Percentiles rank a stretch among this genome's conserved stretches.
phyloP scores from a whole-genome alignment of 2,797 vertebrate species.

The Pteropus rufus region DNA sequence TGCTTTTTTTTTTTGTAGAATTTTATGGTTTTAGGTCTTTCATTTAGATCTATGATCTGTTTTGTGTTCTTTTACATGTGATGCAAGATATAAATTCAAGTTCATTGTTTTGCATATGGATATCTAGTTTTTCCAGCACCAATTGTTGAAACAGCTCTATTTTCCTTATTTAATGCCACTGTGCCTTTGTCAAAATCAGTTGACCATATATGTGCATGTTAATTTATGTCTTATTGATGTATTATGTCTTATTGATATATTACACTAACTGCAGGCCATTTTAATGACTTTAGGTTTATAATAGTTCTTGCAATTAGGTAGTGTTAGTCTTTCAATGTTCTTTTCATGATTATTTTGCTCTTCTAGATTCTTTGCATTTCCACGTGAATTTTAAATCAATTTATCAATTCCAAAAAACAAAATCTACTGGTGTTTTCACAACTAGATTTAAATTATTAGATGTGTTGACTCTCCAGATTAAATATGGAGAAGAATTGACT shows the following conservation, averaged over 20 bases:
- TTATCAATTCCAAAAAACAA: no score
- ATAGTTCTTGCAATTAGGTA: background rate
- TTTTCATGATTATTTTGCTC: no score
- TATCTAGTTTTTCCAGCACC: background rate
- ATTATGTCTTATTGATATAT: background rate
- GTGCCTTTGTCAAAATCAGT: background rate
- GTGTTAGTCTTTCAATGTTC: background rate
- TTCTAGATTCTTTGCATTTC: no score
- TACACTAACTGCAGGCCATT: background rate
- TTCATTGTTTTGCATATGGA: no score
- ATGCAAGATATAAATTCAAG: background rate
- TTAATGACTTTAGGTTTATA: background rate
- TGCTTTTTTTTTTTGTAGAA: background rate
- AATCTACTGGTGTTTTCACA: no score
- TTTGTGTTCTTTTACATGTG: background rate
- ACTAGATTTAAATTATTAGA: no score
- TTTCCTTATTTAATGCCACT: background rate
- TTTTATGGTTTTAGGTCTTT: background rate
- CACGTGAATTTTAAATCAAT: no score
- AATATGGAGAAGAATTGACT: no score
- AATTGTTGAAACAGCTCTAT: background rate
- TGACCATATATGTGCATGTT: background rate
- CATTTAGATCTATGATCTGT: background rate
- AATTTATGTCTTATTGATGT: background rate
- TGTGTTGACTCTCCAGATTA: no score